Evolutionary conservation across 2,888 invertebrate species (phyloP).

Genomic region (Hylaea fasciaria): DNA sequence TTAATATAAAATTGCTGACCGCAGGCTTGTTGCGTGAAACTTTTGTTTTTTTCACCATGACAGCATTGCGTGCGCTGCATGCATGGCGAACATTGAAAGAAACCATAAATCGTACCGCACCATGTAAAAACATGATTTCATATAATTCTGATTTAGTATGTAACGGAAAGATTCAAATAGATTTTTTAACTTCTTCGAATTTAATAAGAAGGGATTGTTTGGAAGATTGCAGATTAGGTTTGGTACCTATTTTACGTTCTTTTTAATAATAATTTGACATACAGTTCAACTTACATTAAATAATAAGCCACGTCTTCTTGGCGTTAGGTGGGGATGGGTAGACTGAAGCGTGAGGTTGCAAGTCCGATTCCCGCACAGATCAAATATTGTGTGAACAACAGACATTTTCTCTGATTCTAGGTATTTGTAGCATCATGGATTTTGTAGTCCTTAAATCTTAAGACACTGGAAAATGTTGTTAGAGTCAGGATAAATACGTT

Average conservation of each 20-base stretch:
- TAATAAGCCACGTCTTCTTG: no score
- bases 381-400: no score
- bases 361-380: no score
- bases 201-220: conserved; percentile 10
- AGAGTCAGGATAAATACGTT: no score
- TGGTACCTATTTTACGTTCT: background rate
- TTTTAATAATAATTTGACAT: background rate
- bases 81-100: conserved; percentile 68
- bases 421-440: no score
- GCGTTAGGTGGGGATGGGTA: no score
- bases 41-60: conserved; percentile 60
- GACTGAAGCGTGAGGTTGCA: no score
- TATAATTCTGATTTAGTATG: conserved; percentile 51
- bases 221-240: background rate
- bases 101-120: conserved; percentile 61
- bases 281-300: no score
- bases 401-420: no score
- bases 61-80: conserved; percentile 66
- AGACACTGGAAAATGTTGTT: no score
- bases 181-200: conserved; percentile 27
- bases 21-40: conserved; percentile 60
- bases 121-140: conserved; percentile 62
- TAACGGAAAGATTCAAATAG: conserved; percentile 37
- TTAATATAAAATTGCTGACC: conserved; percentile 70
- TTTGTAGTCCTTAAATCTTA: no score